Evolutionary conservation across 2,113 vertebrate genomes (phyloP), one percentile per base, ranked within the genome.

Genomic region (Opisthocomus hoazin): DNA sequence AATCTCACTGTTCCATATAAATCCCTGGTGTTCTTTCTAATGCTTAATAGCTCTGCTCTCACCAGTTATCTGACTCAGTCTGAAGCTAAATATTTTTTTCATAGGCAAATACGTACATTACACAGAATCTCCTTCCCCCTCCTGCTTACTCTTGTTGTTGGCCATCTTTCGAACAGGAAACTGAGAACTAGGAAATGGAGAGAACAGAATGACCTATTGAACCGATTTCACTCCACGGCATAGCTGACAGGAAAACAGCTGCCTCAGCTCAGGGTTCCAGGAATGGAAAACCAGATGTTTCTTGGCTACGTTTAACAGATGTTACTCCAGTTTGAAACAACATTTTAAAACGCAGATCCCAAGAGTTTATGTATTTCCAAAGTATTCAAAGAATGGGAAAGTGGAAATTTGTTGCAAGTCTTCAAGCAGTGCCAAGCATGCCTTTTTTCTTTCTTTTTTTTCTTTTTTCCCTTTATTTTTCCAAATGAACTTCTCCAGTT

Each of bases 211-310:
- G 93, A 90, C 93, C 94, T 97, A 50, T 89, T 95, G 93, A 96
- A 92, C 95, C n/a, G 56, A 68, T 94, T 94, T 69, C 7, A 4
- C 66, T 94, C 45, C 74, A 63, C 16, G 3, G 73, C 64, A 82
- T 36, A 90, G 87, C 76, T 93, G 85, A 86, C 82, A 96, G 91
- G 87, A 94, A 89, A 93, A 90, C 5, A 4, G 56, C 89, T 23
- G 78, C 80, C 69, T 94, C 64, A 75, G 81, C 66, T 80, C 78
- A 63, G 63, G 36, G 30, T 91, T 95, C 76, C 69, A 87, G 95
- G 82, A 96, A 94, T 1, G 3, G 82, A 93, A 96, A 97, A 85
- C 16, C 95, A 97, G 96, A 96, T 96, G 97, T 93, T 94, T 81
- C 60, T 94, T 68, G 81, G 84, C 87, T 87, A 30, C 68, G 30